Evolutionary conservation across 2,797 vertebrate species (phyloP), one percentile per base, ranked within the genome.

Genomic region (Oryzias sinensis): DNA sequence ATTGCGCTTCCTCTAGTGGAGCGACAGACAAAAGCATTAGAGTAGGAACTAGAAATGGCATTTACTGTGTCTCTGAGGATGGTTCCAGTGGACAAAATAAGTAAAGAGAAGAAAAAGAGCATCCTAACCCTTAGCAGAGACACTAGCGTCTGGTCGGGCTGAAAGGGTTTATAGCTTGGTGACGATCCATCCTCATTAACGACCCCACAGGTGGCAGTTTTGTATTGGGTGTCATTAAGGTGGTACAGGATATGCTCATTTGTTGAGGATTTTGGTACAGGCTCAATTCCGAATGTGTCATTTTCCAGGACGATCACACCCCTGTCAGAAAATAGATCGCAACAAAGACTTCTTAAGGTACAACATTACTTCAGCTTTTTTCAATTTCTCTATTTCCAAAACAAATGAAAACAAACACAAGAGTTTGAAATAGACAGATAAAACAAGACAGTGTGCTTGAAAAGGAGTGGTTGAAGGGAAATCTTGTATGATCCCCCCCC

Each of bases 201-300:
- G 40, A 94, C 90, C 5, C 93, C 93, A 27, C 95, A 97, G 0
- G 80, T 80, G 51, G 85, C 73, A 0, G 86, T 68, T 4, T 70
- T 70, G 0, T 88, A 53, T 37, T 82, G 62, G 18, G 51, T 24
- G 41, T 92, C 85, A 51, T 87, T 76, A 72, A 95, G 15, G 0
- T 15, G 80, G 70, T 93, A 96, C 22, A 96, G 79, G 43, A 91
- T 5, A 0, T 97, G 95, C 16, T 94, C 92, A 59, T 87, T 90
- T 14, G 77, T 70, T 57, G 63, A 44, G 20, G 94, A 92, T 6
- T 73, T 44, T 8, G 69, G 65, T 50, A 93, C 65, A 0, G 95
- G 95, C 63, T 95, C 94, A 18, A 96, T 86, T 27, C 87, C 94
- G 14, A 90, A 95, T 42, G 81, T 84, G 18, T 74, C 62, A n/a